phyloP scores from a whole-genome alignment of 2,113 vertebrate genomes.

The Dipodomys spectabilis region DNA sequence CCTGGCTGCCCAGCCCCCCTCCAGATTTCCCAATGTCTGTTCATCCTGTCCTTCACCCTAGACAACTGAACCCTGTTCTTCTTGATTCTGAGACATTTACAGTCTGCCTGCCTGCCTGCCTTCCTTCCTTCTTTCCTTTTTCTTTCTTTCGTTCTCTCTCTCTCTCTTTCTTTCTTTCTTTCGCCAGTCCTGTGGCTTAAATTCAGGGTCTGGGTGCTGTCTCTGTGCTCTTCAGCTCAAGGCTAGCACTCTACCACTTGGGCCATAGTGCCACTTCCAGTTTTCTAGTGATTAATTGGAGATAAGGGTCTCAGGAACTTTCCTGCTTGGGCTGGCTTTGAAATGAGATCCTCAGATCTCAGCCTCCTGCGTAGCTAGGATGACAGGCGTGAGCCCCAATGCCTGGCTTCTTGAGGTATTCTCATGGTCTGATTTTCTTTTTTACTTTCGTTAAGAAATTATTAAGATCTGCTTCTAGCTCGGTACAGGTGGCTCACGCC shows the following conservation, averaged over 20 bases:
- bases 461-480: slow-evolving; percentile 13
- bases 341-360: neutral
- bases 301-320: neutral
- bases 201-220: too few relatives aligned
- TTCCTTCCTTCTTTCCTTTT: too few relatives aligned
- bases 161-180: too few relatives aligned
- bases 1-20: neutral
- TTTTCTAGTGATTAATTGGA: too few relatives aligned
- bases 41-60: neutral
- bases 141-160: too few relatives aligned
- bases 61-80: neutral
- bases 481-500: too few relatives aligned
- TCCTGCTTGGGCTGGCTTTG: too few relatives aligned
- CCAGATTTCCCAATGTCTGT: neutral
- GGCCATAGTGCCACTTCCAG: neutral
- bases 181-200: too few relatives aligned
- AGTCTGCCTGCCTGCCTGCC: too few relatives aligned
- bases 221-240: too few relatives aligned
- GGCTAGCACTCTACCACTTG: too few relatives aligned
- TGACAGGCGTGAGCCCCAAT: neutral
- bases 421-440: slow-evolving; percentile 29
- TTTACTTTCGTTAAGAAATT: slow-evolving; percentile 29
- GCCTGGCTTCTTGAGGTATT: neutral
- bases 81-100: neutral
- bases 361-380: neutral